Evolutionary conservation across 1,140 invertebrate species (phyloP), one percentile per base, ranked within the genome.

Genomic region (Pemphigus obesinymphae): DNA sequence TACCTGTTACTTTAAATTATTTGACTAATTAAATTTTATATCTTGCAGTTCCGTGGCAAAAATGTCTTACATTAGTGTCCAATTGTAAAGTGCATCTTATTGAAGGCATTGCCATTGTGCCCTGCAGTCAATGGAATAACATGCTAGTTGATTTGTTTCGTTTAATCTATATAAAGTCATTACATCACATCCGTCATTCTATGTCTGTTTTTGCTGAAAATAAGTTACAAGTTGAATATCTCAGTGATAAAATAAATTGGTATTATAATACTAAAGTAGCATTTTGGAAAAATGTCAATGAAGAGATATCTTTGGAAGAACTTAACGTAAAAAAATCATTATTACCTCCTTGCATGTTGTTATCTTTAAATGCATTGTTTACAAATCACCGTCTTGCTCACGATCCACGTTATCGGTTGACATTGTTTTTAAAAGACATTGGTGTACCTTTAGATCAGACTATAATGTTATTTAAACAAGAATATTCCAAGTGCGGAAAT

Each of bases 361-460:
- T 80, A 29, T 80, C 76, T 20, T 80, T 80, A 20, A 58, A 63
- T 61, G 63, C 55, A 43, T 80, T 80, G 37, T 63, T 45, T 43
- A 43, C 23, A 29, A 80, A 80, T 17, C 76, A 80, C n/a, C 76
- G 76, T n/a, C 76, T 80, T 43, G 76, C 76, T 29, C 76, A 80
- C 45, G 55, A 80, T 31, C 55, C 76, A 20, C 50, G 76, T 61
- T 80, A 80, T 80, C 76, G 34, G 7, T 61, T 80, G 10, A 80
- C 76, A 61, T 63, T 80, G 11, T 80, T 80, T 63, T 80, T 80
- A 63, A 80, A 80, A 80, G 23, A 63, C 5, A 80, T 80, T n/a
- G 76, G 76, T 20, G 40, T 80, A 20, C 37, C 76, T n/a, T 40
- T 80, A 31, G 37, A 80, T 29, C 37, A 80, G 4, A 80, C 76